phyloP scores from a whole-genome alignment of 2,797 vertebrate species.

The Gobio occitaniae region DNA sequence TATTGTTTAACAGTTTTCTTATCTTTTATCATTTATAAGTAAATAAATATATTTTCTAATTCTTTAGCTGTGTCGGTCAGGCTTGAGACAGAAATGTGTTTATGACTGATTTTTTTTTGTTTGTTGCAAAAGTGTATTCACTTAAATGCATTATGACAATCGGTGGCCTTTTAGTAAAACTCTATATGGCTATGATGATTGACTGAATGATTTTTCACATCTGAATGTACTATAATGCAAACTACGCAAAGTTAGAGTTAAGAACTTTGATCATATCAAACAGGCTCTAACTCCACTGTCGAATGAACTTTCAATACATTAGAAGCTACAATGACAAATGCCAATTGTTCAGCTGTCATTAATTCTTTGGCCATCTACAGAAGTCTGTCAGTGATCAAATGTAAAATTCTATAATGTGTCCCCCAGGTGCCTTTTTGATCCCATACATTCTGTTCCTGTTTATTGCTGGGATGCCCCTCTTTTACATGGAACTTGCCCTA shows the following conservation, averaged over 20 bases:
- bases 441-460: slow-evolving; percentile 95
- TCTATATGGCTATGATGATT: neutral
- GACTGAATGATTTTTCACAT: neutral
- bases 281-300: neutral
- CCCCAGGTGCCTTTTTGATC: slow-evolving; percentile 95
- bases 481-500: slow-evolving; percentile 98
- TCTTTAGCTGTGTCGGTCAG: neutral
- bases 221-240: neutral
- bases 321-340: neutral
- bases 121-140: neutral
- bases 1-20: neutral
- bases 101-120: too few species aligned
- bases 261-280: neutral
- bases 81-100: neutral
- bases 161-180: neutral
- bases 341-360: neutral
- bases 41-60: neutral
- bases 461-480: slow-evolving; percentile 98
- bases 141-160: neutral
- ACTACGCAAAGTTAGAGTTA: neutral
- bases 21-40: neutral
- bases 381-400: neutral
- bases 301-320: neutral
- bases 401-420: slow-evolving; percentile 18
- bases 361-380: neutral